Conservation (phyloP, 1,140 invertebrate species). For the Nephotettix cincticeps region DNA sequence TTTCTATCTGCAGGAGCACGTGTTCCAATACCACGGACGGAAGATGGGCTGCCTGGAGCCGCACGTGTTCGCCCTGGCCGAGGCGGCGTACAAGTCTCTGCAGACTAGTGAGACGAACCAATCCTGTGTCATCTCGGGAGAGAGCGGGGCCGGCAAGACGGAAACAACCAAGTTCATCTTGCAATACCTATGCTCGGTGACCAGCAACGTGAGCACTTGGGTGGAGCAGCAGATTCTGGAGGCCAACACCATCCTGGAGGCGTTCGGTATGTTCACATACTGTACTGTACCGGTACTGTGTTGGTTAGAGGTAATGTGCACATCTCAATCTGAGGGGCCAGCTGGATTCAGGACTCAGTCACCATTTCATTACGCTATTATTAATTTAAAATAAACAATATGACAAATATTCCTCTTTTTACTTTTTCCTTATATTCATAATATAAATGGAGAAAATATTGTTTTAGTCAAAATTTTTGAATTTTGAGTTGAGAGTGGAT, state of each 20-base stretch:
- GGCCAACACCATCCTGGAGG: slow-evolving; percentile 90
- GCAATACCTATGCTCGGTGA: slow-evolving; percentile 92
- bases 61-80: slow-evolving; percentile 87
- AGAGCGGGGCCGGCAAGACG: slow-evolving; percentile 97
- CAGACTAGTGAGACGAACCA: slow-evolving; percentile 65
- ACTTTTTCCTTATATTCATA: no score
- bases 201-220: slow-evolving; percentile 87
- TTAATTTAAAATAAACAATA: no score
- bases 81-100: slow-evolving; percentile 79
- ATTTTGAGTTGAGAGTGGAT: no score
- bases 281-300: no score
- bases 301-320: no score
- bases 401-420: no score
- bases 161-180: slow-evolving; percentile 95
- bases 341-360: no score
- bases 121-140: slow-evolving; percentile 96
- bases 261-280: slow-evolving; percentile 75
- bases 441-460: no score
- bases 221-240: slow-evolving; percentile 93
- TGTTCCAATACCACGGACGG: slow-evolving; percentile 75
- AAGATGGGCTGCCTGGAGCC: slow-evolving; percentile 81
- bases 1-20: slow-evolving; percentile 65
- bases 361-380: no score
- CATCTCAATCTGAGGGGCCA: no score
- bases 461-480: no score